These are phyloP conservation scores for Ctena decussata DNA, from an alignment of 2,888 invertebrate species.

Conservation along the genomic window DNA sequence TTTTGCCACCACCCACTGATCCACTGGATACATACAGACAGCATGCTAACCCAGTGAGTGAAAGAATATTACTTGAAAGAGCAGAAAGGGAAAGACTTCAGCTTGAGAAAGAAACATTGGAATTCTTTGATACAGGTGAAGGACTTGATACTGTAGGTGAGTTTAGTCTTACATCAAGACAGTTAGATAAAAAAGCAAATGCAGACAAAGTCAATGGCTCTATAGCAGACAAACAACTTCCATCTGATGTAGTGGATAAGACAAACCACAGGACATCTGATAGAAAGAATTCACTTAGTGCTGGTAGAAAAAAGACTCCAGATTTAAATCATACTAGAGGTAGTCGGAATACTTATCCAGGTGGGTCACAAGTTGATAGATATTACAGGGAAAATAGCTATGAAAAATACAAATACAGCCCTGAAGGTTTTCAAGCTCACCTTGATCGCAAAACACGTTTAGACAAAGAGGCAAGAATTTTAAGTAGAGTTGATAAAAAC, in stretches of 20 bases:
- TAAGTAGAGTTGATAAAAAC: slow-evolving; percentile 22
- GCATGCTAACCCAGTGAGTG: slow-evolving; percentile 57
- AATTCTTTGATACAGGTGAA: slow-evolving; percentile 37
- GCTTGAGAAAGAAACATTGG: slow-evolving; percentile 42
- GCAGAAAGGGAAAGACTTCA: slow-evolving; percentile 32
- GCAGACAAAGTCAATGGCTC: not conserved
- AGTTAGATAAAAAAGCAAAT: not conserved
- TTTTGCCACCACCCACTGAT: slow-evolving; percentile 36
- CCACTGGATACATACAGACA: slow-evolving; percentile 48
- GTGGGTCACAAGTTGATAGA: not conserved
- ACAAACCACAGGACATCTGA: not conserved
- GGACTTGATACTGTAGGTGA: not conserved
- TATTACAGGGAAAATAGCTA: not conserved
- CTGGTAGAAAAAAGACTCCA: not conserved
- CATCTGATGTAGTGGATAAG: no score
- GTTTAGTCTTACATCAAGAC: not conserved
- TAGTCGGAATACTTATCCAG: not conserved
- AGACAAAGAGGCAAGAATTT: slow-evolving; percentile 47
- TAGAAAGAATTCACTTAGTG: not conserved
- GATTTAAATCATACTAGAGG: not conserved
- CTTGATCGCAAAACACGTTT: slow-evolving; percentile 30
- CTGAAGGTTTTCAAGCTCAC: slow-evolving; percentile 60
- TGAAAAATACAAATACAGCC: slow-evolving; percentile 33
- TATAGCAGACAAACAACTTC: no score
- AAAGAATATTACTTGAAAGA: slow-evolving; percentile 53